Base-by-base conservation (phyloP, 2,888 invertebrate genomes). In the Spicauda simplicius region DNA sequence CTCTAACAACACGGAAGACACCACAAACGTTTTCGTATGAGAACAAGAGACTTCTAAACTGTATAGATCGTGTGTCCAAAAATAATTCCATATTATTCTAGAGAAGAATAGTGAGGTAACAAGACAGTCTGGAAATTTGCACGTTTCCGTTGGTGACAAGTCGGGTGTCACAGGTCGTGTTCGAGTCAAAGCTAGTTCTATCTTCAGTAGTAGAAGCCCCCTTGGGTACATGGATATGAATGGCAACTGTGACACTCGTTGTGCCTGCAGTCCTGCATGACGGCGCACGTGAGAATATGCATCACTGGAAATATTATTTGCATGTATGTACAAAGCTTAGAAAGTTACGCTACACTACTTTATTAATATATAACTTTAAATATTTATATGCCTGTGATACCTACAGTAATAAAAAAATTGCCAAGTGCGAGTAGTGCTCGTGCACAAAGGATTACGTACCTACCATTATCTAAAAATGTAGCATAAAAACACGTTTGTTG, bases 221-320 rank as follows among this genome's bases (percentile, higher is more conserved):
- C 62, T 16, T 6, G 62, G 62, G 62, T 12, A 33, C 33, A 50
- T 63, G 18, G 56, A 63, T 16, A 64, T 56, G 56, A 56, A 64
- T 64, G 63, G 63, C 55, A 56, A 48, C 60, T 60, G 30, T 57
- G 57, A 50, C 50, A 64, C 57, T 30, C 45, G 55, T n/a, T n/a
- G n/a, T 48, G 5, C 5, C 25, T 60, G 59, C 52, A 61, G 33
- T 33, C 33, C 33, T 48, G 56, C 45, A 45, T 45, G 48, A 48
- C 30, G 50, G 57, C 57, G 57, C 56, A 64, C 64, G 64, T 64
- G 63, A 55, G n/a, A 20, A 12, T 16, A 45, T 55, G 56, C 63
- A 50, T 64, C 56, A 18, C 33, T 56, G 55, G 63, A 48, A 37
- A 11, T 37, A 56, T 14, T 33, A 56, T 64, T 64, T 25, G 25